Base-by-base conservation (phyloP, 2,888 invertebrate species). In the Pilophorus perplexus region DNA sequence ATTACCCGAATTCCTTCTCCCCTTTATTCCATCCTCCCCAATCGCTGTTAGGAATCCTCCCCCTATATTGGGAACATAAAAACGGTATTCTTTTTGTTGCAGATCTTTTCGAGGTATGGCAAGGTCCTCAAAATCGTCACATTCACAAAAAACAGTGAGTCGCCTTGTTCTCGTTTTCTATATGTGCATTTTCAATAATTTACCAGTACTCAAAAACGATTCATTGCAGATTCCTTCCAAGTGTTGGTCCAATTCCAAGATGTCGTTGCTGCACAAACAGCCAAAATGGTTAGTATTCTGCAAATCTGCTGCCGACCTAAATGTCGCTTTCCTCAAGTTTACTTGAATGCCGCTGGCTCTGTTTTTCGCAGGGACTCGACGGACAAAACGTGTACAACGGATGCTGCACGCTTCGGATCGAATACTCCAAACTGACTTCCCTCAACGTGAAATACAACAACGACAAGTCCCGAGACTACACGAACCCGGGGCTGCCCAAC, bases 361-460 rank as follows among this genome's bases (percentile, higher is more conserved):
- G 10, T 5, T 14, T 52, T 67, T 59, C 71, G 68, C 85, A 93
- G 86, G 86, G 93, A 68, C 82, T 99, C 75, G 98, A 99, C 78
- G 97, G 97, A 46, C 98, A 99, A 80, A 97, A 98, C 80, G 96
- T 98, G 77, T 99, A 98, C 86, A 98, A 96, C 80, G 95, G 96
- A 68, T 99, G 99, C 82, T 98, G 98, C 84, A 98, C 97, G 66
- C 84, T 99, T 76, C 90, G 97, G 79, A 98, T 99, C 79, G 98
- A 99, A 81, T 99, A 96, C 83, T 96, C 96, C 74, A 99, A 99
- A 82, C 86, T 99, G 86, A 90, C 93, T 74, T 93, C 93, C 74
- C 84, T 99, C 75, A 98, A 98, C 81, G 98, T 99, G 74, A 96
- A 97, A 80, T 99, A 96, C 84, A 99, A 99, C 84, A 99, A 99